Evolutionary conservation across 2,797 vertebrate genomes (phyloP).

Genomic region (Silurus aristotelis): DNA sequence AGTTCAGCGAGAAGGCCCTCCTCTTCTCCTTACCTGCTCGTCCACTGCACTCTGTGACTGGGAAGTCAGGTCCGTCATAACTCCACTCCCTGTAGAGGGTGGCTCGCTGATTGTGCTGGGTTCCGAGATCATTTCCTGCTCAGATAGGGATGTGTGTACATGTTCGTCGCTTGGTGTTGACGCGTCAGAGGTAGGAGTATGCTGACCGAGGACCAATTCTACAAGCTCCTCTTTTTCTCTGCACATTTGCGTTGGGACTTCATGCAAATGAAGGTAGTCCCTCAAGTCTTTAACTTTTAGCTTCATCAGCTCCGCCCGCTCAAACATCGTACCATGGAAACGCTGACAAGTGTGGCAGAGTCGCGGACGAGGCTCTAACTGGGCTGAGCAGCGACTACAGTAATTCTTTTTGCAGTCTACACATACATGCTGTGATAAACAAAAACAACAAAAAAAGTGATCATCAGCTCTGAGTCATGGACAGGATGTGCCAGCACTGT

Average conservation of each 20-base stretch:
- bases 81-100: conserved; percentile 14
- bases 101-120: conserved; percentile 17
- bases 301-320: conserved; percentile 77
- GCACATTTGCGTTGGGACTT: conserved; percentile 87
- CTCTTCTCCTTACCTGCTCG: conserved; percentile 74
- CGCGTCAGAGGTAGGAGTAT: conserved; percentile 68
- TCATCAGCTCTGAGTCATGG: background rate
- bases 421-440: conserved; percentile 71
- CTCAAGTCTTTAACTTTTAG: conserved; percentile 88
- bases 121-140: conserved; percentile 52
- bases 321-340: conserved; percentile 72
- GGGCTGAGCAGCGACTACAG: conserved; percentile 71
- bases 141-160: conserved; percentile 21
- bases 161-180: conserved; percentile 50
- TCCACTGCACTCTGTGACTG: conserved; percentile 65
- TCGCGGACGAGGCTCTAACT: conserved; percentile 65
- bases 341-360: conserved; percentile 79
- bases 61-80: conserved; percentile 36
- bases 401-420: conserved; percentile 76
- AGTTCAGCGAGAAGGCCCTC: background rate
- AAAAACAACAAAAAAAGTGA: background rate
- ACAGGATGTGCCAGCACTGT: background rate
- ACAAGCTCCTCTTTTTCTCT: conserved; percentile 96
- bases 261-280: conserved; percentile 91
- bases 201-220: conserved; percentile 86